phyloP scores from a whole-genome alignment of 2,888 invertebrate species.

The Ditula angustiorana region DNA sequence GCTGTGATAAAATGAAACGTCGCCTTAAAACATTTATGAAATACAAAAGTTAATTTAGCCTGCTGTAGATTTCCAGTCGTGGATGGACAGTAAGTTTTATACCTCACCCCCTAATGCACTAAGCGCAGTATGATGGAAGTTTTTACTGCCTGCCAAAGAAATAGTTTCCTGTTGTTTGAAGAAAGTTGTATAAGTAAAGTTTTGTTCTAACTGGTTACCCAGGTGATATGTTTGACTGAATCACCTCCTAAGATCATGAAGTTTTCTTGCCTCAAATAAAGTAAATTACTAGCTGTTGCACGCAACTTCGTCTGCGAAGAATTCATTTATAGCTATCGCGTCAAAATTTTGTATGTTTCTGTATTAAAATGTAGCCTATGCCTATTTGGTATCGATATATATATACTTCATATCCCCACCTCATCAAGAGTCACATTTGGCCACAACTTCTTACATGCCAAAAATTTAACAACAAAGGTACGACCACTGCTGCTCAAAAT shows the following conservation, averaged over 20 bases:
- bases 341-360: too few relatives aligned
- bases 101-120: conserved; percentile 18
- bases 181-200: not conserved
- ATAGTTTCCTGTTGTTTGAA: conserved; percentile 8
- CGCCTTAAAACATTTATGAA: conserved; percentile 19
- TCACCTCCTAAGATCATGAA: not conserved
- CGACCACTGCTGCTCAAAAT: too few relatives aligned
- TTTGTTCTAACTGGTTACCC: not conserved
- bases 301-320: too few relatives aligned
- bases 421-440: too few relatives aligned
- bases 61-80: conserved; percentile 1
- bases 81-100: conserved; percentile 17
- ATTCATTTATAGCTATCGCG: too few relatives aligned
- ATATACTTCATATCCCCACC: too few relatives aligned
- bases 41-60: conserved; percentile 15
- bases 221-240: not conserved
- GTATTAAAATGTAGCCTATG: too few relatives aligned
- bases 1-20: not conserved
- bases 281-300: too few relatives aligned
- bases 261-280: not conserved
- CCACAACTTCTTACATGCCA: too few relatives aligned
- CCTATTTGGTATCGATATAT: too few relatives aligned
- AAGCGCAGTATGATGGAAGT: conserved; percentile 27
- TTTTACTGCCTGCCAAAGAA: conserved; percentile 25
- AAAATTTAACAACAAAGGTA: too few relatives aligned